Evolutionary conservation across 2,888 invertebrate genomes (phyloP).

Genomic region (Phorcus lineatus): DNA sequence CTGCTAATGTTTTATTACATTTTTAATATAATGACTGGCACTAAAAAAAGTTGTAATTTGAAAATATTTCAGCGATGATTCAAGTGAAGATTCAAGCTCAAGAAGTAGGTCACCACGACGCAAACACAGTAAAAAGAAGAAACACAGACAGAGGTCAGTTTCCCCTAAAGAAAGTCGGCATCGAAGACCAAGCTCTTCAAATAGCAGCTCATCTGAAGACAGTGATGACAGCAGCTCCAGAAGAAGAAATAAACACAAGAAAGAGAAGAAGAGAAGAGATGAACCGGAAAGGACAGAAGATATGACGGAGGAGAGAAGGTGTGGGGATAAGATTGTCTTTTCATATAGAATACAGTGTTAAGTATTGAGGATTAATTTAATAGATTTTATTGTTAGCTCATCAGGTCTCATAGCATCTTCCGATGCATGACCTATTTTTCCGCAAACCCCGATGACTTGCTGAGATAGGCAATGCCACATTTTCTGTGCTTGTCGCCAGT

Average conservation of each 20-base stretch:
- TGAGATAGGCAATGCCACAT: too few relatives aligned
- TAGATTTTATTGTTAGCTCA: too few relatives aligned
- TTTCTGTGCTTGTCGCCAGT: too few relatives aligned
- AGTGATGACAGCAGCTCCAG: background rate
- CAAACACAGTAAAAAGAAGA: constrained; percentile 40
- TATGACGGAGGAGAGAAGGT: constrained; percentile 48
- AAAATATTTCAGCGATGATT: constrained; percentile 26
- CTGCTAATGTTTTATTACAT: too few relatives aligned
- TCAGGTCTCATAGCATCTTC: too few relatives aligned
- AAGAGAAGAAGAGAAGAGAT: constrained; percentile 33
- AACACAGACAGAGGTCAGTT: constrained; percentile 32
- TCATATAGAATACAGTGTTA: too few relatives aligned
- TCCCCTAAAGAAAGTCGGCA: constrained; percentile 31
- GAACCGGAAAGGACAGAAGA: constrained; percentile 32
- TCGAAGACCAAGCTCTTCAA: constrained; percentile 31
- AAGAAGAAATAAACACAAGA: constrained; percentile 6
- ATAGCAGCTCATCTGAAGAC: constrained; percentile 32
- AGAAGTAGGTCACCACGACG: constrained; percentile 44
- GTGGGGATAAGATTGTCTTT: background rate
- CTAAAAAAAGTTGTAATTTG: background rate
- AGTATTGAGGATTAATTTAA: too few relatives aligned
- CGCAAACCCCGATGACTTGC: too few relatives aligned
- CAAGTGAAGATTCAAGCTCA: constrained; percentile 32
- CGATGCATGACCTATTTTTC: too few relatives aligned
- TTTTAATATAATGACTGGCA: background rate